Base-by-base conservation (phyloP, 2,888 invertebrate genomes). In the Pseudococcus jackbeardsleyi region DNA sequence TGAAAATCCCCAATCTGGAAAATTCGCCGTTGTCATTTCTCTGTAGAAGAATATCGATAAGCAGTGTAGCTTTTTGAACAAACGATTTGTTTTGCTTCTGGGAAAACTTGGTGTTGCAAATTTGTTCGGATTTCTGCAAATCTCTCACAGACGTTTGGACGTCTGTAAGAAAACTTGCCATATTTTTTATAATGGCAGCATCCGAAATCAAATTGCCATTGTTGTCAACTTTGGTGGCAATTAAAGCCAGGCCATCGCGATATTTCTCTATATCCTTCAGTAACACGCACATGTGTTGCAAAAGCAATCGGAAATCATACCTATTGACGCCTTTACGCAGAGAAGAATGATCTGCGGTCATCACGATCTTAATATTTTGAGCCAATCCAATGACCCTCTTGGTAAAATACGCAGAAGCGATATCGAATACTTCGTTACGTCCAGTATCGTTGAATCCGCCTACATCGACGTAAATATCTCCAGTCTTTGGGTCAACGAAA, bases 331-430 rank as follows among this genome's bases (percentile, higher is more conserved):
- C 89, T 15, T n/a, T 12, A n/a, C 64, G n/a, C 5, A 91, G 90
- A 90, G 91, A 91, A 79, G 90, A 89, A 50, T 90, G 89, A 79
- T 89, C 89, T 1, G 89, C 89, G 17, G 90, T 90, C 79, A 91
- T 90, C 12, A 90, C 88, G 12, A 91, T 22, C 89, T 90, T 90
- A 90, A 91, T 90, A 33, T 90, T 89, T 4, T 90, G 22, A 1
- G 89, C 90, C 54, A 90, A 89, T 9, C 89, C 85, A 8, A 90
- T 90, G 22, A 91, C 91, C 68, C 90, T 90, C 88, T 91, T 91
- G 90, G 90, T 90, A 26, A 90, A 90, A 89, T 90, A 91, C 85
- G 90, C 90, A 2, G 90, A 84, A 4, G 90, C 90, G 54, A 90
- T 90, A 68, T 90, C 90, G 48, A 91, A 90, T 42, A 90, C 89